These are phyloP conservation scores for Sebastes paucispinis DNA, from an alignment of 2,797 vertebrate species.

Conservation along the genomic window DNA sequence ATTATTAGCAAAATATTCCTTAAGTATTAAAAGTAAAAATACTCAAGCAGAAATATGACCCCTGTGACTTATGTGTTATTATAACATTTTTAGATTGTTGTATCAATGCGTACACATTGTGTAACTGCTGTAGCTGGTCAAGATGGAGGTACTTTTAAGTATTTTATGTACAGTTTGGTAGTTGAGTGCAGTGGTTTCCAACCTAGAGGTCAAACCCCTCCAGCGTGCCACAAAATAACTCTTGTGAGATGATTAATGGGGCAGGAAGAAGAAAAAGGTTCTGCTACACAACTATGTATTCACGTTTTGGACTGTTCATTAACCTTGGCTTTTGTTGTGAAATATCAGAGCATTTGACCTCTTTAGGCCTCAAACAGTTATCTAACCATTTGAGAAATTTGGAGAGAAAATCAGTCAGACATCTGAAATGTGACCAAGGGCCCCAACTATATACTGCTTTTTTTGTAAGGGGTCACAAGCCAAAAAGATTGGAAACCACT, in stretches of 20 bases:
- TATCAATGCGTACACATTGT: neutral
- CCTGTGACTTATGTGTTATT: neutral
- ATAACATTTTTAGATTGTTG: neutral
- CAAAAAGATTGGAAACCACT: neutral
- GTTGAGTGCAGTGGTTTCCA: neutral
- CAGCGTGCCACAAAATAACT: neutral
- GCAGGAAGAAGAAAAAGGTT: neutral
- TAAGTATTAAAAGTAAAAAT: neutral
- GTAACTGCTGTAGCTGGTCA: neutral
- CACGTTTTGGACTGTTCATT: neutral
- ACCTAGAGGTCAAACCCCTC: neutral
- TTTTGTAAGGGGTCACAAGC: too few species aligned
- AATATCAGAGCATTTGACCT: neutral
- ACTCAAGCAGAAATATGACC: neutral
- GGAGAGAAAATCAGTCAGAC: neutral
- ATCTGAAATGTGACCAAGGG: neutral
- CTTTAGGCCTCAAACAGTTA: neutral
- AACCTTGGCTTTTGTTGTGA: neutral
- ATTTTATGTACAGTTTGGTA: neutral
- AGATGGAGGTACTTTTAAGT: neutral
- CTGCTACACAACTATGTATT: neutral
- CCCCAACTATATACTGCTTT: neutral
- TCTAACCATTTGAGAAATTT: neutral
- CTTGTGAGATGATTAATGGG: neutral
- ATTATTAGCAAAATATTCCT: neutral